phyloP scores from a whole-genome alignment of 2,888 invertebrate genomes.

The Exocentrus adspersus region DNA sequence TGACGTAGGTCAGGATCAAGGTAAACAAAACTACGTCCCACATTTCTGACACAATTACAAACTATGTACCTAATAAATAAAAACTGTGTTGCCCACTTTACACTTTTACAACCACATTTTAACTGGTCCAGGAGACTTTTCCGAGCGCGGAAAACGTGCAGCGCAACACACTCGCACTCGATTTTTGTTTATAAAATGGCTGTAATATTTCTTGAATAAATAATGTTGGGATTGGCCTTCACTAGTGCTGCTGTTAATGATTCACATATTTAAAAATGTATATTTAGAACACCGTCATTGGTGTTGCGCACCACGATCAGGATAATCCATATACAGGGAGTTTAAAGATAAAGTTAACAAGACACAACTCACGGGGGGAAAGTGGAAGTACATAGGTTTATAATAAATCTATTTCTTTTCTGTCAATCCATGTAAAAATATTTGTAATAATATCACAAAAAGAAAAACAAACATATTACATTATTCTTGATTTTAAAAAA shows the following conservation, averaged over 20 bases:
- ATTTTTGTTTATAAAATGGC: conserved; percentile 13
- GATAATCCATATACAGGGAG: not conserved
- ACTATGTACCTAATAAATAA: not conserved
- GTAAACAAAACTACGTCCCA: conserved; percentile 14
- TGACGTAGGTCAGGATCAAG: conserved; percentile 3
- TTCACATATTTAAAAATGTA: conserved; percentile 13
- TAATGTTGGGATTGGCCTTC: conserved; percentile 20
- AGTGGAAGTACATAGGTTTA: no score
- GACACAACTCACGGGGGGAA: no score
- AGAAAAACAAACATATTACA: no score
- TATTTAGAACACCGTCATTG: conserved; percentile 19
- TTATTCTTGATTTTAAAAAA: no score
- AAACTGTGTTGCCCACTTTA: not conserved
- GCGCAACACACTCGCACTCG: not conserved
- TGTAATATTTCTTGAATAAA: conserved; percentile 15
- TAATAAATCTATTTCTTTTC: no score
- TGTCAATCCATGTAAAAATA: no score
- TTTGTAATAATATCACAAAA: no score
- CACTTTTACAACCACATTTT: not conserved
- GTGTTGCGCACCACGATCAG: not conserved
- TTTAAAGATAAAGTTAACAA: no score
- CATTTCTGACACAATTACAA: conserved; percentile 5
- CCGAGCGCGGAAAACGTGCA: not conserved
- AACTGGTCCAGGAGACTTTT: no score
- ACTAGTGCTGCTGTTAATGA: conserved; percentile 11